These are phyloP conservation scores for Dolomedes plantarius DNA, from an alignment of 2,888 invertebrate genomes.

Conservation along the genomic window DNA sequence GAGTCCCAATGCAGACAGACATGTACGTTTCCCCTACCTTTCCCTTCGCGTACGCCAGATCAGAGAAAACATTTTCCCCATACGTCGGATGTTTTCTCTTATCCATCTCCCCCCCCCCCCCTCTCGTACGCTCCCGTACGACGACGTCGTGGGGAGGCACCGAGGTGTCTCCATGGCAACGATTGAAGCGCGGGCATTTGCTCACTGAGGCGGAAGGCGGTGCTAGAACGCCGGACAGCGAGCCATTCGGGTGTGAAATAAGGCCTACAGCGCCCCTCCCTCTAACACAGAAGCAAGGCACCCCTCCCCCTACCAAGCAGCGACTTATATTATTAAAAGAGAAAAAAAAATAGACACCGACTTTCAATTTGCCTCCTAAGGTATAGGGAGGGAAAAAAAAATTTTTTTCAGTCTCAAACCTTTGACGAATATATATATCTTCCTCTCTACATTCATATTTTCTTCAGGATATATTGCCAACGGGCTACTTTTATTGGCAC, in stretches of 20 bases:
- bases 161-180: conserved; percentile 61
- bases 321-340: conserved; percentile 49
- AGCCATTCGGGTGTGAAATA: conserved; percentile 70
- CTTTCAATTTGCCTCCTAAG: conserved; percentile 64
- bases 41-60: too few relatives aligned
- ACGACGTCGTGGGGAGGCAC: conserved; percentile 29
- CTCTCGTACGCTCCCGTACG: background rate
- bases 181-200: conserved; percentile 67
- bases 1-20: too few relatives aligned
- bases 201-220: conserved; percentile 71
- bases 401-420: background rate
- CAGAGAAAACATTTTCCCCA: background rate
- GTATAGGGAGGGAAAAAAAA: conserved; percentile 29
- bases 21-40: too few relatives aligned
- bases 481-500: background rate
- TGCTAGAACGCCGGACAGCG: conserved; percentile 67
- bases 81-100: background rate
- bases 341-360: conserved; percentile 36
- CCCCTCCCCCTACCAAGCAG: conserved; percentile 22
- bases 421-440: background rate
- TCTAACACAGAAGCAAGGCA: background rate
- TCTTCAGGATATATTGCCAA: background rate
- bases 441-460: background rate
- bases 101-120: background rate
- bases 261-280: conserved; percentile 65